Conservation (phyloP, 2,113 vertebrate species). For the Tupaia chinensis region DNA sequence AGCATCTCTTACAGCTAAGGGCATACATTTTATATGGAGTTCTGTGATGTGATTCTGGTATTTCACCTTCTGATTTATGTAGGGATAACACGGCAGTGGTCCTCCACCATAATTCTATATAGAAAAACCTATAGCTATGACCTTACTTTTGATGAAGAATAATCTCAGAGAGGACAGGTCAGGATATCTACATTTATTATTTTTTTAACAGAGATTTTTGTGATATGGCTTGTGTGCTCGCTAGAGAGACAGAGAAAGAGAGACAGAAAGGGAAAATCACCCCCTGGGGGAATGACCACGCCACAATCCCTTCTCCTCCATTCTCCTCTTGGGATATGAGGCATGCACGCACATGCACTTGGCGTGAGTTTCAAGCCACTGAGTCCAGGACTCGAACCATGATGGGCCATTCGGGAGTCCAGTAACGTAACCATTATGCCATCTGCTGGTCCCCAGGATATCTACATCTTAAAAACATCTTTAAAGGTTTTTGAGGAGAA, state of each 20-base stretch:
- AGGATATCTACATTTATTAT: neutral
- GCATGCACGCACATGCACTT: no score
- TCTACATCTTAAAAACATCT: neutral
- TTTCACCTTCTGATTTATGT: neutral
- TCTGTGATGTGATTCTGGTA: neutral
- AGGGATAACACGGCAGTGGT: neutral
- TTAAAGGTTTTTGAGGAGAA: neutral
- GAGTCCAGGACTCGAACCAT: no score
- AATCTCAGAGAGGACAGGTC: neutral
- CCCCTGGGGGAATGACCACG: no score
- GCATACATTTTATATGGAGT: neutral
- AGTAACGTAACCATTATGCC: no score
- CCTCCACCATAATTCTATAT: neutral
- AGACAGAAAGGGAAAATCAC: no score
- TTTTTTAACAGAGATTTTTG: neutral
- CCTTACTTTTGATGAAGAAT: neutral
- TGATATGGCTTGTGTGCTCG: no score
- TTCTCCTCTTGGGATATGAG: no score
- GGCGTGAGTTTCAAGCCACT: no score
- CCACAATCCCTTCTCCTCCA: no score
- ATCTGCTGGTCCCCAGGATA: neutral
- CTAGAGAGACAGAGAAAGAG: no score
- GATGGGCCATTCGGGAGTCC: no score
- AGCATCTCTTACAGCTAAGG: neutral
- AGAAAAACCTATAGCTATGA: neutral